Base-by-base conservation (phyloP, 2,113 vertebrate species). In the Alethe diademata region DNA sequence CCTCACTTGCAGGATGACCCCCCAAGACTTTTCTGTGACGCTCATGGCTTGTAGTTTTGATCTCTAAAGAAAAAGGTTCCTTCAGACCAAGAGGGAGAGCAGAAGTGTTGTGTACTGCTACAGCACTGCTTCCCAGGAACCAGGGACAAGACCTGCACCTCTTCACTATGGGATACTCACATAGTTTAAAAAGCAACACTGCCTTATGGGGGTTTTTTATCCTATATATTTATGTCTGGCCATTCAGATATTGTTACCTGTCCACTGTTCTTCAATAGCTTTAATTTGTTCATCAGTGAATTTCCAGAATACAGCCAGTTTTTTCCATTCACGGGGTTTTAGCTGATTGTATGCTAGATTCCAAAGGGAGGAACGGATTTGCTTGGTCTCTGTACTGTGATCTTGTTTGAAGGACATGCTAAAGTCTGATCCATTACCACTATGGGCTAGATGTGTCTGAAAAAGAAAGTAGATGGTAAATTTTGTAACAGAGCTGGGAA, bases 221-320 rank as follows among this genome's bases (percentile, higher is more conserved):
- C 53, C 48, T 71, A 6, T 24, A 8, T 74, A 8, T 60, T 57
- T 57, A 11, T 22, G 8, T 62, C 24, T 65, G 13, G 17, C 16
- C 17, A 20, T 51, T 92, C 38, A 78, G 36, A 29, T 72, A 43
- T 12, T 67, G 26, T 92, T 97, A 99, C 99, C 99, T 98, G 98
- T 98, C 98, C 98, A 99, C 96, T 99, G 99, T 78, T 98, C 97
- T 93, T 98, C 97, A 12, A 99, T 99, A 87, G 98, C 98, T 85
- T 94, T 98, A 78, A 99, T 97, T 94, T 99, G 99, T 42, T 97
- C 96, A 26, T 97, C 97, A 0, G 97, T 98, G 93, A 99, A 99
- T 56, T 96, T 88, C 99, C 98, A 99, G 31, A 96, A 87, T 31
- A 83, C 25, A 31, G 99, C 98, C 88, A 99, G 90, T 92, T 93